These are phyloP conservation scores for Apocheima hispidaria DNA, from an alignment of 2,888 invertebrate genomes.

Conservation along the genomic window DNA sequence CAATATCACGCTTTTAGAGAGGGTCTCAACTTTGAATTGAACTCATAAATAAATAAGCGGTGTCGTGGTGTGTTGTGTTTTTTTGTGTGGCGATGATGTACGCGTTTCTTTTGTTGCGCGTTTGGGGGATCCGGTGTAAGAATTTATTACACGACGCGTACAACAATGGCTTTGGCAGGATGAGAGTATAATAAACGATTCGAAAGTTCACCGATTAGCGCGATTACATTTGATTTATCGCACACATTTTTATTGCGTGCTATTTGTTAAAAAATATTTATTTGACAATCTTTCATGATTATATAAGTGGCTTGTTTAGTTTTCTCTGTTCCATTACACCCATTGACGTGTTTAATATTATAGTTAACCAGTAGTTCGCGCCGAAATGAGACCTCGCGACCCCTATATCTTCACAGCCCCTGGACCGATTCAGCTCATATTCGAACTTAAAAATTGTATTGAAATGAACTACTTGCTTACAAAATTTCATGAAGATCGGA, in stretches of 20 bases:
- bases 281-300: conserved; percentile 29
- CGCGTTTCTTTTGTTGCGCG: conserved; percentile 71
- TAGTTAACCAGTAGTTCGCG: too few species aligned
- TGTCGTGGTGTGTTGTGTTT: conserved; percentile 78
- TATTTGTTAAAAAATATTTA: conserved; percentile 28
- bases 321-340: too few species aligned
- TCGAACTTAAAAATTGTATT: too few species aligned
- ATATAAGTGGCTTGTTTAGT: conserved; percentile 7
- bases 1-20: conserved; percentile 76
- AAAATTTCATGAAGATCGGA: too few species aligned
- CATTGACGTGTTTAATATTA: too few species aligned
- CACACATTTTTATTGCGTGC: conserved; percentile 42
- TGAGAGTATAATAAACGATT: conserved; percentile 43
- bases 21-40: conserved; percentile 65
- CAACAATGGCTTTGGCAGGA: conserved; percentile 36
- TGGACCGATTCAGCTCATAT: too few species aligned
- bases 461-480: too few species aligned
- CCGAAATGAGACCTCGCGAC: too few species aligned
- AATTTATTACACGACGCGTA: conserved; percentile 58
- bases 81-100: conserved; percentile 72
- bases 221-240: conserved; percentile 45
- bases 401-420: too few species aligned
- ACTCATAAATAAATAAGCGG: conserved; percentile 84
- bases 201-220: conserved; percentile 54
- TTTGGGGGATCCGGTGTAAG: conserved; percentile 72